Evolutionary conservation across 2,797 vertebrate species (phyloP), one percentile per base, ranked within the genome.

Genomic region (Spondyliosoma cantharus): DNA sequence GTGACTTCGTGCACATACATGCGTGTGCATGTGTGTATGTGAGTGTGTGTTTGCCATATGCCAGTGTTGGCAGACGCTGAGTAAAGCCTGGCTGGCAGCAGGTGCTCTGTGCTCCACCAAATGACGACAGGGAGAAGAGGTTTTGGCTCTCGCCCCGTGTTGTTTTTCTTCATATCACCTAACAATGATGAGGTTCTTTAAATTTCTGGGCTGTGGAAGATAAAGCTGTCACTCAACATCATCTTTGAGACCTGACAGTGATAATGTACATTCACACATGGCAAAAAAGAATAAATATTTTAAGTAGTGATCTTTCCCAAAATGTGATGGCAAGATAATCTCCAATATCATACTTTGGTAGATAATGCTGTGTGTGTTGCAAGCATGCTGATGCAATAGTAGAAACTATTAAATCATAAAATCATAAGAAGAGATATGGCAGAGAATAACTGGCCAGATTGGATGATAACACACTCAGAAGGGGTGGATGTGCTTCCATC

Each of bases 31-130:
- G n/a, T 50, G 25, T 67, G 72, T 65, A 3, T 45, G 52, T 17
- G 57, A 20, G 78, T 74, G 78, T 75, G 79, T 78, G 71, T 58
- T 66, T 78, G 84, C 84, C 84, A 82, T 89, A 91, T 86, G 87
- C 65, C 53, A 3, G 46, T 5, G 57, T 64, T 84, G 85, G 83
- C 82, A 84, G 73, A 72, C 25, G 12, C 61, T 48, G 80, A 74
- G 82, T 64, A 65, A 72, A 82, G 78, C 76, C 76, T 46, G 58
- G 68, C 66, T 83, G 77, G 82, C 76, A 72, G 81, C 76, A 81
- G 76, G 88, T 81, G 78, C 77, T 87, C 62, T 79, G n/a, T 74
- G 66, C 71, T 84, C 46, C 20, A 73, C 67, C 74, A 74, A 75
- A 60, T 66, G 68, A 82, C 71, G 66, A 70, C 53, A 12, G 67